A percentile compares a stretch with the other conserved stretches of the same genome.
phyloP scores from a whole-genome alignment of 2,113 vertebrate species.

The Centrocercus urophasianus region DNA sequence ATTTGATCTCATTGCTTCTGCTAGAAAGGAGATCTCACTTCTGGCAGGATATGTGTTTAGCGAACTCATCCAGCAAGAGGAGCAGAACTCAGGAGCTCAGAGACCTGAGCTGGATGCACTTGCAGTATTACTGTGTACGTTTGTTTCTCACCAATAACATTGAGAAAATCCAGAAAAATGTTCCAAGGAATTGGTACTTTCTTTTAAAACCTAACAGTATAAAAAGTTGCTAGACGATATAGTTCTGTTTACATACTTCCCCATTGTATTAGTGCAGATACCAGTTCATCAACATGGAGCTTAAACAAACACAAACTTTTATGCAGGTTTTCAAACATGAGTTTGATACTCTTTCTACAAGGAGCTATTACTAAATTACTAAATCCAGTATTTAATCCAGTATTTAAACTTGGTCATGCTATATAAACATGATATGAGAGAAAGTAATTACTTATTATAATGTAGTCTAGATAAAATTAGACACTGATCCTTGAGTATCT shows the following conservation, averaged over 20 bases:
- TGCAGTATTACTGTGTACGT: too few species aligned
- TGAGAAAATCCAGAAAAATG: not conserved
- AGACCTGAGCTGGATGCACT: not conserved
- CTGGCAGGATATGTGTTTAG: rapidly evolving
- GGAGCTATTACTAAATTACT: not conserved
- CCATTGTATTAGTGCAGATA: not conserved
- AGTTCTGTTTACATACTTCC: not conserved
- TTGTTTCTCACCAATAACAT: not conserved
- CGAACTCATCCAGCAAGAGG: not conserved
- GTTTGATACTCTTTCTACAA: not conserved
- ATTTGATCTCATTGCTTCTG: constrained; percentile 19
- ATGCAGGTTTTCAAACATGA: not conserved
- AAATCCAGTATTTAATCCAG: constrained; percentile 39
- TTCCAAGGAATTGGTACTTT: not conserved
- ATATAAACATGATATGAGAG: constrained; percentile 52
- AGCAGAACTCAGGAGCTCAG: not conserved
- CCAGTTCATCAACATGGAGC: not conserved
- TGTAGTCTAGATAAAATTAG: constrained; percentile 47
- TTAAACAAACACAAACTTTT: not conserved
- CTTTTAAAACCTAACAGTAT: not conserved
- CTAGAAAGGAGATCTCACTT: not conserved
- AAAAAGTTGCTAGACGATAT: not conserved
- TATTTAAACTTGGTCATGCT: constrained; percentile 66
- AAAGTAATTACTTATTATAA: constrained; percentile 62
- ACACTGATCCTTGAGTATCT: constrained; percentile 37